These are phyloP conservation scores for Avahi laniger DNA, from an alignment of 2,797 vertebrate species.

Conservation along the genomic window DNA sequence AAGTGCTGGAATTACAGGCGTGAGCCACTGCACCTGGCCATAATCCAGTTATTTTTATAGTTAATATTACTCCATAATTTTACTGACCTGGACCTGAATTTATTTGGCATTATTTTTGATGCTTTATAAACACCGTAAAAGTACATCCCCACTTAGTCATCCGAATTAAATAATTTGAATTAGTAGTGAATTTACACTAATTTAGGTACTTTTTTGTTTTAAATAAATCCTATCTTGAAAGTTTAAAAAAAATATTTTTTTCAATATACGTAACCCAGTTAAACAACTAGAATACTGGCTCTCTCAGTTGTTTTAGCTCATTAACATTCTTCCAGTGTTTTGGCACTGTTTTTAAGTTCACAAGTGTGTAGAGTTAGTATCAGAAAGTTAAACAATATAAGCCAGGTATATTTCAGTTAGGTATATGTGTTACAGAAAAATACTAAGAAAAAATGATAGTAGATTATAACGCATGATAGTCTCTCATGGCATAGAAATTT, in stretches of 20 bases:
- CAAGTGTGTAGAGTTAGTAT: not conserved
- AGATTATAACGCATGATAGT: not conserved
- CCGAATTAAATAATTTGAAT: conserved; percentile 7
- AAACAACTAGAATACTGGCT: not conserved
- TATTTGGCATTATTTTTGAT: conserved; percentile 22
- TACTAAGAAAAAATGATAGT: not conserved
- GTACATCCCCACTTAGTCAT: not conserved
- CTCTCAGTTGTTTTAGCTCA: not conserved
- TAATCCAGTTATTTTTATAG: conserved; percentile 35
- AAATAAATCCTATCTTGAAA: not conserved
- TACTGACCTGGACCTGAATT: not conserved
- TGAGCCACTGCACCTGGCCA: not conserved
- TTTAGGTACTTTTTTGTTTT: not conserved
- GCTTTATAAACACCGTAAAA: not conserved
- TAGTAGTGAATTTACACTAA: not conserved
- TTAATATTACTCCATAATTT: conserved; percentile 9
- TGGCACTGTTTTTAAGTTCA: conserved; percentile 15
- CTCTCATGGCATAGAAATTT: not conserved
- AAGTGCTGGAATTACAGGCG: not conserved
- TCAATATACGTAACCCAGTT: not conserved
- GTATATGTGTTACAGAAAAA: not conserved
- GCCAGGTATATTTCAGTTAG: not conserved
- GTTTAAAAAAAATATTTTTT: not conserved
- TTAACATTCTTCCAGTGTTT: not conserved
- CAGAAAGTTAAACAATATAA: not conserved